A percentile compares a stretch with the other conserved stretches of the same genome.
Evolutionary conservation across 2,797 vertebrate genomes (phyloP).

Genomic region (Neosilurus mollespiculum): DNA sequence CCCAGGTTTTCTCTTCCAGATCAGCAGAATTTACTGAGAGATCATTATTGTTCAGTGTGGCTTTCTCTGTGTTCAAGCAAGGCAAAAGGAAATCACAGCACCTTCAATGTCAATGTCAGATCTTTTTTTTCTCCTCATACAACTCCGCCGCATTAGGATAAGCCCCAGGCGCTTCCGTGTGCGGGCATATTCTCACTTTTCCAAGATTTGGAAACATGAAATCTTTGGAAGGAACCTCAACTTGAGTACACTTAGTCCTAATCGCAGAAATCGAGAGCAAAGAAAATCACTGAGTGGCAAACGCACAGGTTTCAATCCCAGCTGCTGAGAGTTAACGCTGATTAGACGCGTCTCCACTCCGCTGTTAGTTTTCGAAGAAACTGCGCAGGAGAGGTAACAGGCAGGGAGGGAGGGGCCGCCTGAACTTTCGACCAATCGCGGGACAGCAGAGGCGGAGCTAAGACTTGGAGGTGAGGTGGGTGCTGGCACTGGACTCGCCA

Average conservation of each 20-base stretch:
- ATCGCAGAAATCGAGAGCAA: neutral
- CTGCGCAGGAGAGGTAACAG: constrained; percentile 5
- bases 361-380: constrained; percentile 26
- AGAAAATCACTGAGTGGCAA: neutral
- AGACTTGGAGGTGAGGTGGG: constrained; percentile 20
- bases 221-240: constrained; percentile 1
- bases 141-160: neutral
- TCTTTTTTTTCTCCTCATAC: neutral
- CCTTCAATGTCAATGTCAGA: neutral
- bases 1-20: neutral
- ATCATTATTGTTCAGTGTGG: neutral
- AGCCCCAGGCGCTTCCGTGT: constrained; percentile 27
- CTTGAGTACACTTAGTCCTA: neutral
- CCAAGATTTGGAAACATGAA: constrained; percentile 7
- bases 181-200: constrained; percentile 28
- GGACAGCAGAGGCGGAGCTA: constrained; percentile 59
- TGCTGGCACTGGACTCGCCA: neutral
- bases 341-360: constrained; percentile 57
- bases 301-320: constrained; percentile 28
- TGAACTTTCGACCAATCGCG: constrained; percentile 75
- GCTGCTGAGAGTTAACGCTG: constrained; percentile 41
- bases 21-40: neutral
- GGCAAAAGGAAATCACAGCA: neutral
- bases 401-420: constrained; percentile 59
- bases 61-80: neutral